Base-by-base conservation (phyloP, 2,888 invertebrate genomes). In the Nowickia ferox region DNA sequence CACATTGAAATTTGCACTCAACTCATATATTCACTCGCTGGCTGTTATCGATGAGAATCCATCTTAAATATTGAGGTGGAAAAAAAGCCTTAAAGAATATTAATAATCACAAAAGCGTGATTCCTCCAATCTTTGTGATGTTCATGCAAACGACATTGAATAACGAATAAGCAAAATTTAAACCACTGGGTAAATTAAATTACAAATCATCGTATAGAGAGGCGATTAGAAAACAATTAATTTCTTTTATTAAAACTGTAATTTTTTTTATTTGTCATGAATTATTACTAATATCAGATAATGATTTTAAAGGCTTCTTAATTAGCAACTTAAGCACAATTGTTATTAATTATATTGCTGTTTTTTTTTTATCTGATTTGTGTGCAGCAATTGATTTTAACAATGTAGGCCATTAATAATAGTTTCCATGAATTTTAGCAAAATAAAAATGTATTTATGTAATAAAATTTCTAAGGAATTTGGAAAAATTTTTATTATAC, bases 161-260 rank as follows among this genome's bases (percentile, higher is more conserved):
- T 22, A 46, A 53, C 61, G 17, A 9, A 42, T 61, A 38, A 78
- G 17, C 10, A 68, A 9, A 51, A 38, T 42, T 22, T 19, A 46
- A 79, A 15, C 19, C 55, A 71, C 55, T 55, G 15, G 38, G 10
- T 42, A 55, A 71, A 71, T 72, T 55, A 19, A 72, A 46, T 55
- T 46, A 55, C 44, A 72, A 72, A 65, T 65, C 79, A 19, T 63
- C 63, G 65, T 46, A 55, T 30, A 30, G 19, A 53, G 42, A 72
- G 44, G 17, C 71, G 71, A 71, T 79, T 79, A 79, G 17, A 46
- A 61, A 71, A 71, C 79, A 71, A 79, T 72, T 72, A 57, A 55
- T 55, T 72, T 63, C 44, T 63, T 63, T 71, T 53, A 63, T 63
- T 63, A 4, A 19, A 74, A 42, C 9, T 40, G 6, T 53, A 17